Conservation (phyloP, 2,888 invertebrate genomes). For the Brachynemurus nebulosus region DNA sequence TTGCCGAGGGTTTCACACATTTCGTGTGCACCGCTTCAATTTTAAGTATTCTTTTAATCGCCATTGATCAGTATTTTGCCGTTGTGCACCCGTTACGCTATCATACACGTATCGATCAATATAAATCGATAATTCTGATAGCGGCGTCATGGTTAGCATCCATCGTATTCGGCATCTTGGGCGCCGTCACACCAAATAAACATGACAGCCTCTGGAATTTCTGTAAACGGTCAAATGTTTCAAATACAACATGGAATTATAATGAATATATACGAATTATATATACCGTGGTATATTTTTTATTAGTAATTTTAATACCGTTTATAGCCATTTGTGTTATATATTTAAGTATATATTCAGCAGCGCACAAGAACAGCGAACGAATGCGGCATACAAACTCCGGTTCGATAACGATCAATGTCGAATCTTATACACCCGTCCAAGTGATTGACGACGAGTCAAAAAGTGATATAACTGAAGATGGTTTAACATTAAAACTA, state of each 20-base stretch:
- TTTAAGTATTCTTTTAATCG: conserved; percentile 46
- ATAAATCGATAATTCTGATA: conserved; percentile 34
- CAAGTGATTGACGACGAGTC: conserved; percentile 25
- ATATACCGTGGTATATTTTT: conserved; percentile 33
- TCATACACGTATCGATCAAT: conserved; percentile 39
- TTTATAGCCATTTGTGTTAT: conserved; percentile 54
- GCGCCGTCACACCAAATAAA: conserved; percentile 31
- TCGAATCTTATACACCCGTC: conserved; percentile 32
- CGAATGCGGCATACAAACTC: conserved; percentile 34
- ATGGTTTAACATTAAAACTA: conserved; percentile 7
- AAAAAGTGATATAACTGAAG: conserved; percentile 8
- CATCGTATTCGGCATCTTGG: conserved; percentile 30
- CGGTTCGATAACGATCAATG: conserved; percentile 38
- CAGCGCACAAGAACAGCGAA: conserved; percentile 58
- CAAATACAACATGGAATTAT: conserved; percentile 7
- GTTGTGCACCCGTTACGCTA: conserved; percentile 50
- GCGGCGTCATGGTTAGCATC: conserved; percentile 36
- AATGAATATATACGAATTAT: conserved; percentile 29
- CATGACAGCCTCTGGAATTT: conserved; percentile 34
- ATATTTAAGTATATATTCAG: conserved; percentile 60
- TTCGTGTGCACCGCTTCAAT: conserved; percentile 43
- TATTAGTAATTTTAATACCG: conserved; percentile 37
- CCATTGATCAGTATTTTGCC: conserved; percentile 50
- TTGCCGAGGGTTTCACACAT: conserved; percentile 48
- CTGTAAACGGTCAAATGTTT: conserved; percentile 21